Percentiles rank a stretch among this genome's conserved stretches.
These are phyloP conservation scores for Drosophila ezoana DNA, from an alignment of 2,888 invertebrate species.

Conservation along the genomic window DNA sequence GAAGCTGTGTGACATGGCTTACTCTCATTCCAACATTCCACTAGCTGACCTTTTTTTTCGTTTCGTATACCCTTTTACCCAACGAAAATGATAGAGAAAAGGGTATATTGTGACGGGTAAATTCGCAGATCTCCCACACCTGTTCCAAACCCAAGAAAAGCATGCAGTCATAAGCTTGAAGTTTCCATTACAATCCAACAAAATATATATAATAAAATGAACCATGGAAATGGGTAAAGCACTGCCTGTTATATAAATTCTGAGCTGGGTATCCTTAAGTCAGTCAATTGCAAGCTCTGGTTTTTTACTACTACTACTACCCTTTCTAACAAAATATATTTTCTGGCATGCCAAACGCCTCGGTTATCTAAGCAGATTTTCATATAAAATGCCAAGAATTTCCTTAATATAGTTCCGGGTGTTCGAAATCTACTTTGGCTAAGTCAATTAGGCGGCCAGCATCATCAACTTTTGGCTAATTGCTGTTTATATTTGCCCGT, in stretches of 20 bases:
- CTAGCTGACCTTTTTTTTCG: constrained; percentile 43
- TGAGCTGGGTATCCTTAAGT: background rate
- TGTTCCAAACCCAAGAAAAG: too few species aligned
- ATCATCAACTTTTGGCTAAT: constrained; percentile 50
- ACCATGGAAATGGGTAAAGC: too few species aligned
- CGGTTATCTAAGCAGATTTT: constrained; percentile 20
- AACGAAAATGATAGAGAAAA: background rate
- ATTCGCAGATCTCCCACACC: too few species aligned
- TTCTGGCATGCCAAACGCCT: constrained; percentile 31
- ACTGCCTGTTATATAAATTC: too few species aligned
- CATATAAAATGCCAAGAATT: constrained; percentile 46
- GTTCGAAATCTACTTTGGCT: constrained; percentile 31
- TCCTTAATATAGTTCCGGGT: constrained; percentile 37
- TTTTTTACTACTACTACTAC: background rate
- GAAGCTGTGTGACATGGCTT: constrained; percentile 66
- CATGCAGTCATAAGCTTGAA: too few species aligned
- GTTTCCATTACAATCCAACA: too few species aligned
- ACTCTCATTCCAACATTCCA: constrained; percentile 22
- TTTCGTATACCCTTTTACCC: background rate
- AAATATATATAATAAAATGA: too few species aligned
- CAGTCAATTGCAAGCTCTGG: background rate
- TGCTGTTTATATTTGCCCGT: constrained; percentile 58
- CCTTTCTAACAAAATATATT: constrained; percentile 20
- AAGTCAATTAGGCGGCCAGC: constrained; percentile 54
- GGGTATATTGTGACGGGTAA: background rate